Evolutionary conservation across 2,888 invertebrate species (phyloP), one percentile per base, ranked within the genome.

Genomic region (Eilema caniola): DNA sequence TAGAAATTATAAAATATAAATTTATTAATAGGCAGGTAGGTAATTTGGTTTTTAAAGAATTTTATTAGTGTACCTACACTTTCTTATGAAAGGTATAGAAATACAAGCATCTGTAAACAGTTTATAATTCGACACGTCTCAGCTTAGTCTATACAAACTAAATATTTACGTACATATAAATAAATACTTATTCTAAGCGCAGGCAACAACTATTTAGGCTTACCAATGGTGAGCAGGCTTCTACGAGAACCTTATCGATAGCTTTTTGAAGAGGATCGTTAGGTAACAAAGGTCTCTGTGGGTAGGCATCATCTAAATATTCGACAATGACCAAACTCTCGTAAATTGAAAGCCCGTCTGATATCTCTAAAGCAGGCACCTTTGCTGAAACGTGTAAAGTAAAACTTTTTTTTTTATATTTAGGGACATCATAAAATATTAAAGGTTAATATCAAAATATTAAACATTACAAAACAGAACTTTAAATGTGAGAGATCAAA

Each of bases 281-380:
- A 0, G 97, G 96, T 71, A 97, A 94, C 16, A 98, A 91, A 12
- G 96, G 96, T 14, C 94, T 89, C 73, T 97, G 93, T 0, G 97
- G 96, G 89, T 97, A 98, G 56, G 96, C 96, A 67, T 98, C 98
- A 83, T 98, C 98, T 67, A 98, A 88, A 86, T 98, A 98, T 85
- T 98, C 98, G 28, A 96, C 96, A 53, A 98, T 96, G 59, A 98
- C 96, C 73, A 98, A 92, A 79, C 98, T 98, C 87, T 98, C 98
- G 82, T 96, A 97, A 14, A 98, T 90, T 7, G 96, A 93, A 41
- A 96, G 95, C 25, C 97, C 97, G 56, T 96, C 96, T 78, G 96
- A 92, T 31, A 97, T 85, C 88, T 98, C 97, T 47, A 98, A 83
- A 0, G 97, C 96, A 5, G 98, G 98, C 20, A 98, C 97, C 93